Evolutionary conservation across 2,797 vertebrate genomes (phyloP).

Genomic region (Synanceia verrucosa): DNA sequence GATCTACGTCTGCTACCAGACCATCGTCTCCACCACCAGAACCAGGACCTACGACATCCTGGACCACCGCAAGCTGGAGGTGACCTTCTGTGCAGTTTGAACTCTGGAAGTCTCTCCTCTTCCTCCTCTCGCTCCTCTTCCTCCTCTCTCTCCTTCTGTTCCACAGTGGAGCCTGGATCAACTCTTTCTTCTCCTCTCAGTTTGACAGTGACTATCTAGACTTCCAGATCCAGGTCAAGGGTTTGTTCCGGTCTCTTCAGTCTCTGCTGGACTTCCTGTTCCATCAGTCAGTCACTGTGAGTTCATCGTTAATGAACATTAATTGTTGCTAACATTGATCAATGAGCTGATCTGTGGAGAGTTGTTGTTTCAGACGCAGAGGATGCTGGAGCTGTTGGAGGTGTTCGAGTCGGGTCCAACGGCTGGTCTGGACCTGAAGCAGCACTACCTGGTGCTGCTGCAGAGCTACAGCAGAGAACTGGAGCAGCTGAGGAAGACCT

Average conservation of each 20-base stretch:
- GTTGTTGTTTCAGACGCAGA: conserved; percentile 76
- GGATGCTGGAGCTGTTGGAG: conserved; percentile 81
- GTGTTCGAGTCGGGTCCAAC: conserved; percentile 79
- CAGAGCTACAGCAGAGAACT: conserved; percentile 82
- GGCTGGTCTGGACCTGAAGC: conserved; percentile 77
- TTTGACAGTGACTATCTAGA: conserved; percentile 88
- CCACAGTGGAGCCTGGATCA: no score
- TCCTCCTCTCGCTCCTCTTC: no score
- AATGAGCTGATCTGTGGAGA: not conserved
- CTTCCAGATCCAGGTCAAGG: conserved; percentile 84
- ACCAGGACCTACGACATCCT: conserved; percentile 86
- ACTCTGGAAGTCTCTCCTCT: no score
- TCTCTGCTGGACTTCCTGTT: conserved; percentile 85
- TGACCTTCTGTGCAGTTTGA: no score
- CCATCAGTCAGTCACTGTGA: conserved; percentile 79
- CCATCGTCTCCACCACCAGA: conserved; percentile 75
- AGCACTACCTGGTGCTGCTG: conserved; percentile 78
- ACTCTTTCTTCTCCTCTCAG: conserved; percentile 58
- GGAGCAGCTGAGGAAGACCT: conserved; percentile 82
- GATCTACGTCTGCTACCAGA: conserved; percentile 78
- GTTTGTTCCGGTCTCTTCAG: conserved; percentile 81
- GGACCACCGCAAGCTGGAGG: conserved; percentile 85
- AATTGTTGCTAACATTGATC: no score
- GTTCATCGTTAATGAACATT: no score
- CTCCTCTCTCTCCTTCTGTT: no score